Conservation (phyloP, 2,888 invertebrate genomes). For the Athripsodes cinereus region DNA sequence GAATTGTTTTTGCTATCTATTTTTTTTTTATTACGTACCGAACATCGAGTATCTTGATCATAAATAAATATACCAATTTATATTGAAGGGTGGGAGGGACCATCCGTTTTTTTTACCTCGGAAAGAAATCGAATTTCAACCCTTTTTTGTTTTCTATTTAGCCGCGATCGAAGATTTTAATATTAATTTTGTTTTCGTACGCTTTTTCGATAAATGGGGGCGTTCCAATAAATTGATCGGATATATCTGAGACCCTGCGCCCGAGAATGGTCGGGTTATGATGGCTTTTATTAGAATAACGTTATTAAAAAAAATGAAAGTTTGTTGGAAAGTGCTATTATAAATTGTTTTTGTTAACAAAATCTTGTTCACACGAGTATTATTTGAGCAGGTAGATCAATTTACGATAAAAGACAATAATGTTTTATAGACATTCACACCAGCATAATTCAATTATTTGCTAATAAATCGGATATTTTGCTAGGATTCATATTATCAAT, state of each 20-base stretch:
- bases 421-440: too few species aligned
- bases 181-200: slow-evolving; percentile 28
- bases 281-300: neutral
- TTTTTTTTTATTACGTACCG: too few species aligned
- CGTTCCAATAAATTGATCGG: slow-evolving; percentile 17
- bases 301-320: neutral
- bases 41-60: slow-evolving; percentile 20
- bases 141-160: slow-evolving; percentile 27
- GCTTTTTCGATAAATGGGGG: slow-evolving; percentile 35
- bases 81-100: slow-evolving; percentile 25
- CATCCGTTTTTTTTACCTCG: slow-evolving; percentile 24
- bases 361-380: too few species aligned
- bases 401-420: too few species aligned
- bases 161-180: slow-evolving; percentile 22
- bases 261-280: neutral
- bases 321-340: neutral
- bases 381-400: too few species aligned
- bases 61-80: slow-evolving; percentile 28
- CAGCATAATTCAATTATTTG: too few species aligned
- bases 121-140: slow-evolving; percentile 26
- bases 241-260: neutral
- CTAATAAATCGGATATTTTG: too few species aligned
- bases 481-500: too few species aligned
- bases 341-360: too few species aligned
- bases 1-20: neutral